Evolutionary conservation across 2,888 invertebrate species (phyloP).

Genomic region (Papilio protenor): DNA sequence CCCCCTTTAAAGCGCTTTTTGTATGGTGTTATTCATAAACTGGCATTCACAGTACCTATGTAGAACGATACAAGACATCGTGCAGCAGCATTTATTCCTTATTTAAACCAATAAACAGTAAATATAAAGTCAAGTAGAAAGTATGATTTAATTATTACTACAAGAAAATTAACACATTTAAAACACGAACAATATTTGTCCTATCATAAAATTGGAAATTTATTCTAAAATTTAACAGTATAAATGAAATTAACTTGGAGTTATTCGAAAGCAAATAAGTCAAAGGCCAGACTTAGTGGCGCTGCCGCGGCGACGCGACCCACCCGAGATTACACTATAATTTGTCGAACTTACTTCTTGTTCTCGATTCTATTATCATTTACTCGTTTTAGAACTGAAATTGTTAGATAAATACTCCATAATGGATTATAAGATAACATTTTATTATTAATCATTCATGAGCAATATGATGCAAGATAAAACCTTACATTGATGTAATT

Average conservation of each 20-base stretch:
- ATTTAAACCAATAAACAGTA: background rate
- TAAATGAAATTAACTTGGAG: conserved; percentile 34
- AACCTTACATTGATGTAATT: conserved; percentile 59
- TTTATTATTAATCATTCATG: conserved; percentile 22
- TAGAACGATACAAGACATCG: conserved; percentile 4
- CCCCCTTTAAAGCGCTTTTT: conserved; percentile 45
- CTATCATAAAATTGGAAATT: conserved; percentile 16
- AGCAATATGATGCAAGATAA: conserved; percentile 2
- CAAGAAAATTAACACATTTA: background rate
- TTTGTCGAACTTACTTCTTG: conserved; percentile 67
- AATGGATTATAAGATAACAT: conserved; percentile 8
- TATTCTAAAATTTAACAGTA: conserved; percentile 18
- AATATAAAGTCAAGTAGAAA: background rate
- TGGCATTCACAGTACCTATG: background rate
- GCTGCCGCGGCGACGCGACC: conserved; percentile 62
- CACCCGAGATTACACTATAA: conserved; percentile 68
- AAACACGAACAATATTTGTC: background rate
- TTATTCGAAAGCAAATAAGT: conserved; percentile 66
- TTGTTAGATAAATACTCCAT: conserved; percentile 1
- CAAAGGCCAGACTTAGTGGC: conserved; percentile 72
- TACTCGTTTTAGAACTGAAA: conserved; percentile 42
- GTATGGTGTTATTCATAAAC: conserved; percentile 31
- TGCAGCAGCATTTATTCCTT: background rate
- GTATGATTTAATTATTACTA: background rate
- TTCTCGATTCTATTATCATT: conserved; percentile 62